Base-by-base conservation (phyloP, 1,140 invertebrate species). In the Phenacoccus solenopsis region DNA sequence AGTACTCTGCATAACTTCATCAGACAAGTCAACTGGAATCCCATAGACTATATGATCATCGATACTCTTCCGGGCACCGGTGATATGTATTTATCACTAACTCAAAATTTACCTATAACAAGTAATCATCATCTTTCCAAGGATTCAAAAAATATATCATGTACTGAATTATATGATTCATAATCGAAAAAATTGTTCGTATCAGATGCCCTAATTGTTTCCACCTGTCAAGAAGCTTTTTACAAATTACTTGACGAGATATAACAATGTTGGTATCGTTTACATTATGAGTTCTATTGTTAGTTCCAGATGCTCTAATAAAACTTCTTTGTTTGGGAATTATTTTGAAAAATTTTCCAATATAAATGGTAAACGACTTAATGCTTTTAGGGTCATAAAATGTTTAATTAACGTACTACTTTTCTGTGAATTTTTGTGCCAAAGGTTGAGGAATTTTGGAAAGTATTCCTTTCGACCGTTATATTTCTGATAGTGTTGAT, bases 41-140 rank as follows among this genome's bases (percentile, higher is more conserved):
- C 86, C 0, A 80, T 93, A 35, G 91, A 95, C 81, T 87, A 88
- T 77, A 81, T 96, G 28, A 80, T 96, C 7, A 82, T 96, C 1
- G 93, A 96, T 78, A 94, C 93, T 70, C 93, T 93, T 1, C 93
- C 93, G 0, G 93, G 93, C 68, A 96, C 93, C 1, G 93, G 93
- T 3, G 93, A 96, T 79, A 93, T 91, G 1, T 91, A 94, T 76
- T 79, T 96, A 5, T 93, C 91, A 0, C 82, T 96, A 0, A 82
- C 89, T 69, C 94, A 98, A 79, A 93, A 91, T 79, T 81, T 94
- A 38, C 89, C 90, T 13, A 86, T 98, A 38, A 79, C 85, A 80
- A 91, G 90, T 85, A 80, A 75, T 22, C 16, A n/a, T n/a, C n/a
- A n/a, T n/a, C n/a, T n/a, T n/a, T n/a, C n/a, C n/a, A n/a, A n/a